Conservation (phyloP, 2,113 vertebrate genomes). For the Lichenostomus cassidix region DNA sequence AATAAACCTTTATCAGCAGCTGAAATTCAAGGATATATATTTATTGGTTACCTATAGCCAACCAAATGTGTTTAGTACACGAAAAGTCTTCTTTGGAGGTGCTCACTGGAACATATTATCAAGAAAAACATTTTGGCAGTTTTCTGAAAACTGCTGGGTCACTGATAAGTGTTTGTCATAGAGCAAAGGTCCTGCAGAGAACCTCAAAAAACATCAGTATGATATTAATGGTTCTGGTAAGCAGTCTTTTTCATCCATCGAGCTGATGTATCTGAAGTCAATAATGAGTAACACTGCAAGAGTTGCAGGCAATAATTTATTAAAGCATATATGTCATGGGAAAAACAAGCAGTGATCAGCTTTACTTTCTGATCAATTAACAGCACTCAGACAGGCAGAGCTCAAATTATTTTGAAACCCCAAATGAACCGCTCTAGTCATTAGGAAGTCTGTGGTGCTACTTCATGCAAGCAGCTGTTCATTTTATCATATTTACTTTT, state of each 20-base stretch:
- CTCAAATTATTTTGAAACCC: conserved; percentile 63
- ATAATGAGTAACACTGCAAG: conserved; percentile 49
- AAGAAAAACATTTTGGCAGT: not conserved
- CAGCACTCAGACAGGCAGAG: conserved; percentile 57
- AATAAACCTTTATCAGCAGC: not conserved
- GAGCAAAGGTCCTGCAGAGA: not conserved
- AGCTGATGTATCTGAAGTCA: conserved; percentile 56
- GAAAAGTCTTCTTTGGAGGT: not conserved
- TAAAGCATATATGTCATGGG: conserved; percentile 58
- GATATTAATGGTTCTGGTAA: conserved; percentile 31
- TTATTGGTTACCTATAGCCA: not conserved
- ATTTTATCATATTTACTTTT: conserved; percentile 71
- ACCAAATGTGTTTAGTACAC: not conserved
- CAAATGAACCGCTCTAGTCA: conserved; percentile 42
- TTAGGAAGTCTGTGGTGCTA: conserved; percentile 57
- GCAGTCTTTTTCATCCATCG: not conserved
- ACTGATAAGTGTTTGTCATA: not conserved
- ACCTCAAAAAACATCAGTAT: not conserved
- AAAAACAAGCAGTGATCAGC: conserved; percentile 62
- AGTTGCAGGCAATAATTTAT: conserved; percentile 63
- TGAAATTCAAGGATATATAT: not conserved
- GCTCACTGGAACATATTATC: not conserved
- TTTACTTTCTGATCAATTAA: conserved; percentile 76
- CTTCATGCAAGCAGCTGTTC: conserved; percentile 56
- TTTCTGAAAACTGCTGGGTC: not conserved